Evolutionary conservation across 2,113 vertebrate species (phyloP).

Genomic region (Psilopogon haemacephalus): DNA sequence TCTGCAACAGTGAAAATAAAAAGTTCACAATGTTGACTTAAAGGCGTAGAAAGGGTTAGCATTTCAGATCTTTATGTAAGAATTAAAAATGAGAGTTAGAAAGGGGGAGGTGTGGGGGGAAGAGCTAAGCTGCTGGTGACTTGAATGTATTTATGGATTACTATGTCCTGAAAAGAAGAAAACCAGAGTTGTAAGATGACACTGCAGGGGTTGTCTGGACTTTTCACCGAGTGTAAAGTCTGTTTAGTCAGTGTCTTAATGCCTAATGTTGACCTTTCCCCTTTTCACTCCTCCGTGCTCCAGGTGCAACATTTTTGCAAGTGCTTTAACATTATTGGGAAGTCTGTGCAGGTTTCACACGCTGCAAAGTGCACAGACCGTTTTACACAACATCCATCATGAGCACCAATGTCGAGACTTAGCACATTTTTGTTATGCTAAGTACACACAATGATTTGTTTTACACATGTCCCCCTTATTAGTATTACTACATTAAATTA

Average conservation of each 20-base stretch:
- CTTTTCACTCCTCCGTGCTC: slow-evolving; percentile 78
- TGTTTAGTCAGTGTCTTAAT: slow-evolving; percentile 80
- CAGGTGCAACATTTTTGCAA: slow-evolving; percentile 83
- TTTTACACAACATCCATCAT: not conserved
- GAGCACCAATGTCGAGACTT: not conserved
- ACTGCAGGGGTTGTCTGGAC: slow-evolving; percentile 84
- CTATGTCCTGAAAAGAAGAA: slow-evolving; percentile 76
- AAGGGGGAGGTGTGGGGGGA: slow-evolving; percentile 67
- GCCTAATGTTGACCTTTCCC: slow-evolving; percentile 80
- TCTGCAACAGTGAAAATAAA: not conserved
- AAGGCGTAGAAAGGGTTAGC: slow-evolving; percentile 79
- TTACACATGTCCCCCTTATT: not conserved
- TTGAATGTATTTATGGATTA: slow-evolving; percentile 88
- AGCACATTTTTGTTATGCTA: not conserved
- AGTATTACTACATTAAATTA: not conserved
- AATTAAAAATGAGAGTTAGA: slow-evolving; percentile 68
- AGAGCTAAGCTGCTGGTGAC: slow-evolving; percentile 81
- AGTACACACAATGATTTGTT: not conserved
- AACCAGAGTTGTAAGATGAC: slow-evolving; percentile 79
- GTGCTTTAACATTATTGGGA: slow-evolving; percentile 22
- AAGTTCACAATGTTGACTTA: not conserved
- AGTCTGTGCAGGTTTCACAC: slow-evolving; percentile 37
- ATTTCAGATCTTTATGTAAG: slow-evolving; percentile 78
- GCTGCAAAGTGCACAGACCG: not conserved
- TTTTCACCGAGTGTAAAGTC: slow-evolving; percentile 80